phyloP scores from a whole-genome alignment of 2,797 vertebrate genomes.

The Muscicapa striata region DNA sequence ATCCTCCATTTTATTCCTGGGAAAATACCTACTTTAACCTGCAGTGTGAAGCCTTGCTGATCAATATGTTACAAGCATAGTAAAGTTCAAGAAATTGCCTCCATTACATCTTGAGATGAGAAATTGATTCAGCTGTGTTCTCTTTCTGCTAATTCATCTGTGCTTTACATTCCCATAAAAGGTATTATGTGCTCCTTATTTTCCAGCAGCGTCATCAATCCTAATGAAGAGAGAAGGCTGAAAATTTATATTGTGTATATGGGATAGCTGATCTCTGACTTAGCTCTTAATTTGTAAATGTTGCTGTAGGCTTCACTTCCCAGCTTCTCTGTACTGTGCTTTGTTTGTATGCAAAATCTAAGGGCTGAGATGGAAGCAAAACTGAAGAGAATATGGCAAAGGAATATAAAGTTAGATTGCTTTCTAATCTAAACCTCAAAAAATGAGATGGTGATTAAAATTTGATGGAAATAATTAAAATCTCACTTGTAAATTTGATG shows the following conservation, averaged over 20 bases:
- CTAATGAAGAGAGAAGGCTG: slow-evolving; percentile 38
- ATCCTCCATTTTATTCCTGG: slow-evolving; percentile 2
- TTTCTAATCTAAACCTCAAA: neutral
- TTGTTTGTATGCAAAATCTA: neutral
- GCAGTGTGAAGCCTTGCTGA: slow-evolving; percentile 9
- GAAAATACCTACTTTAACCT: slow-evolving; percentile 29
- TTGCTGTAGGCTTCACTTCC: neutral
- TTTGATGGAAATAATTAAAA: neutral
- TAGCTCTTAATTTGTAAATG: slow-evolving; percentile 47
- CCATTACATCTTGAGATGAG: slow-evolving; percentile 60
- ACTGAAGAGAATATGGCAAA: neutral
- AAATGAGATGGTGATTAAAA: neutral
- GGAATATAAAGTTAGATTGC: neutral
- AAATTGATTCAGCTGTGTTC: slow-evolving; percentile 67
- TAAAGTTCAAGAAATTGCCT: slow-evolving; percentile 64
- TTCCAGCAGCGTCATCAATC: slow-evolving; percentile 49
- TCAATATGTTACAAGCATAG: slow-evolving; percentile 52
- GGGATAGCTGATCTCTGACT: slow-evolving; percentile 38
- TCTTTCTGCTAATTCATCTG: slow-evolving; percentile 40
- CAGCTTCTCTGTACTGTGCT: neutral
- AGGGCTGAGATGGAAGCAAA: neutral
- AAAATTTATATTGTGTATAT: slow-evolving; percentile 15
- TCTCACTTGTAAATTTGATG: neutral
- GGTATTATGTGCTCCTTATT: slow-evolving; percentile 49
- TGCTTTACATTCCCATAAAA: slow-evolving; percentile 53